A percentile compares a stretch with the other conserved stretches of the same genome.
These are phyloP conservation scores for Ceriagrion tenellum DNA, from an alignment of 2,888 invertebrate genomes.

Conservation along the genomic window DNA sequence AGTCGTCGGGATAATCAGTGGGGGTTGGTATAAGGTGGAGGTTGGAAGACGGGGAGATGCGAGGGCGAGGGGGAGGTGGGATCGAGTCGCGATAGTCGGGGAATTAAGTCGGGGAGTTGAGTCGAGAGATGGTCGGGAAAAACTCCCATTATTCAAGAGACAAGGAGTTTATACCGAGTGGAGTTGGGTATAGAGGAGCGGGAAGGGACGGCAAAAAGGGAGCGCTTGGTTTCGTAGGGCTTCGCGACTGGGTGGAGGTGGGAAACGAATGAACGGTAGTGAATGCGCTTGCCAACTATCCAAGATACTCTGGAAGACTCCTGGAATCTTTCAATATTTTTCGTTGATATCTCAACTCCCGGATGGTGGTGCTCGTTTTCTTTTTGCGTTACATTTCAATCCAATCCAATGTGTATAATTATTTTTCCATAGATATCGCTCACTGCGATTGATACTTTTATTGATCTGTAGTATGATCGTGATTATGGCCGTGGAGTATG, in stretches of 20 bases:
- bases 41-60: background rate
- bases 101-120: background rate
- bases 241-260: background rate
- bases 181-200: background rate
- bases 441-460: too few species aligned
- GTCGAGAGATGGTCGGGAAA: background rate
- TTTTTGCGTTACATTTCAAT: too few species aligned
- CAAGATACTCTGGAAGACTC: too few species aligned
- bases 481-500: too few species aligned
- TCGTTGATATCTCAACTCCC: too few species aligned
- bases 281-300: too few species aligned
- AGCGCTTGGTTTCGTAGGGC: background rate
- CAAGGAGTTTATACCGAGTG: background rate
- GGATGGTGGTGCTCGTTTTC: too few species aligned
- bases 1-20: background rate
- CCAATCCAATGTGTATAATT: too few species aligned
- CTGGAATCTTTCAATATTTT: too few species aligned
- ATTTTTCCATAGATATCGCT: too few species aligned
- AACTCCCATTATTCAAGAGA: slow-evolving; percentile 33
- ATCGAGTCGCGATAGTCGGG: background rate
- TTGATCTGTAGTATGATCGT: too few species aligned
- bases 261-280: background rate
- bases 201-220: background rate
- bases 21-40: background rate
- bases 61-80: background rate